A percentile compares a stretch with the other conserved stretches of the same genome.
Conservation (phyloP, 2,888 invertebrate species). For the Drosophila diplacantha region DNA sequence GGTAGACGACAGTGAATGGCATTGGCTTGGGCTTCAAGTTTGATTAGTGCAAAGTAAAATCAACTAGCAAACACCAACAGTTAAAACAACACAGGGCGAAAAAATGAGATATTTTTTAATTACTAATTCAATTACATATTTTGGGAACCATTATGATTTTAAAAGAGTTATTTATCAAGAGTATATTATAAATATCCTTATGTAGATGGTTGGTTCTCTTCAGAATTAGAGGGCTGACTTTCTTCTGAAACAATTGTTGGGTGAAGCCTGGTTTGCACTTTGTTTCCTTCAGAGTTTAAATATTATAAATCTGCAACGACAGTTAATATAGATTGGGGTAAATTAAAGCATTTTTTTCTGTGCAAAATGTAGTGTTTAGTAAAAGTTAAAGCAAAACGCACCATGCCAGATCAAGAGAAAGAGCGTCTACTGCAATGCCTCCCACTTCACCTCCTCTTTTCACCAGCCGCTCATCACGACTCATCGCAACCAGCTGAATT, state of each 20-base stretch:
- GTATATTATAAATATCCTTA: background rate
- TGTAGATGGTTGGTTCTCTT: background rate
- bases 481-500: slow-evolving; percentile 50
- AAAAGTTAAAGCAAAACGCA: slow-evolving; percentile 62
- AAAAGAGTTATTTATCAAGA: background rate
- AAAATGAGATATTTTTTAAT: background rate
- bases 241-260: background rate
- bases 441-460: slow-evolving; percentile 12
- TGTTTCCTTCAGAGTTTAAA: too few species aligned
- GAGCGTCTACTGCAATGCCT: slow-evolving; percentile 39
- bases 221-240: background rate
- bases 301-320: background rate
- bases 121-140: too few species aligned
- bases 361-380: slow-evolving; percentile 47
- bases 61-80: slow-evolving; percentile 19
- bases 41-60: slow-evolving; percentile 39
- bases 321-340: background rate
- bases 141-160: background rate
- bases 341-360: background rate
- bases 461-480: slow-evolving; percentile 29
- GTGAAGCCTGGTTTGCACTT: too few species aligned
- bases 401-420: slow-evolving; percentile 15
- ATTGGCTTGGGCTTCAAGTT: slow-evolving; percentile 40
- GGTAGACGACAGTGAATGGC: slow-evolving; percentile 42
- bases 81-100: background rate